Evolutionary conservation across 1,140 invertebrate species (phyloP).

Genomic region (Theocolax elegans): DNA sequence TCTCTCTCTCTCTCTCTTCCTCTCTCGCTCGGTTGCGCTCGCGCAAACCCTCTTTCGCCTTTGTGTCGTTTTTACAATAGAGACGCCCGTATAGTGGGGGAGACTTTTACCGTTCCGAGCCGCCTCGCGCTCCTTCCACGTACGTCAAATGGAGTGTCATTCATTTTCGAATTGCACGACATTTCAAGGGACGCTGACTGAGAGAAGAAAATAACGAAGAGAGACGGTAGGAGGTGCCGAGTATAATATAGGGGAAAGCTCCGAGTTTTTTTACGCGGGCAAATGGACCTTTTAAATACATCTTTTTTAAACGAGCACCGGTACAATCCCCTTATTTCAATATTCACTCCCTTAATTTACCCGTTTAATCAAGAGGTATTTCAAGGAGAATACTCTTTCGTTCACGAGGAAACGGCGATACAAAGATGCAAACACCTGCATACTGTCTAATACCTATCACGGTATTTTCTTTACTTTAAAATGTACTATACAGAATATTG

Average conservation of each 20-base stretch:
- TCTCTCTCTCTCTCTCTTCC: not conserved
- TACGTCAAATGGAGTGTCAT: constrained; percentile 48
- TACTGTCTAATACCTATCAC: too few relatives aligned
- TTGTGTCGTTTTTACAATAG: constrained; percentile 58
- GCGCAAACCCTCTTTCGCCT: constrained; percentile 41
- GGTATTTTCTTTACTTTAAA: too few relatives aligned
- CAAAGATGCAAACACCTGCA: too few relatives aligned
- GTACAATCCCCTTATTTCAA: constrained; percentile 5
- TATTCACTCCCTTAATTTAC: constrained; percentile 25
- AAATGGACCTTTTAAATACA: constrained; percentile 24
- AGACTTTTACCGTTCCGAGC: constrained; percentile 27
- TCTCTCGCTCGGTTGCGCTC: not conserved
- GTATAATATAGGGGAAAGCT: constrained; percentile 23
- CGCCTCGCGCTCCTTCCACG: constrained; percentile 28
- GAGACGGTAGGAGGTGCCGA: not conserved
- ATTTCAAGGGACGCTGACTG: constrained; percentile 43
- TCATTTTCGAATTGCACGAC: constrained; percentile 49
- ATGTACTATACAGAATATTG: too few relatives aligned
- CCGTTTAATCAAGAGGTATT: constrained; percentile 19
- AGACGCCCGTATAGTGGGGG: constrained; percentile 1
- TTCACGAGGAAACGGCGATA: too few relatives aligned
- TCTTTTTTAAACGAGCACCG: not conserved
- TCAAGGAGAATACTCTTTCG: too few relatives aligned
- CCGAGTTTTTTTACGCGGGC: not conserved
- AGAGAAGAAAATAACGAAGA: constrained; percentile 21